Conservation (phyloP, 1,140 invertebrate genomes). For the Centruroides sculpturatus region DNA sequence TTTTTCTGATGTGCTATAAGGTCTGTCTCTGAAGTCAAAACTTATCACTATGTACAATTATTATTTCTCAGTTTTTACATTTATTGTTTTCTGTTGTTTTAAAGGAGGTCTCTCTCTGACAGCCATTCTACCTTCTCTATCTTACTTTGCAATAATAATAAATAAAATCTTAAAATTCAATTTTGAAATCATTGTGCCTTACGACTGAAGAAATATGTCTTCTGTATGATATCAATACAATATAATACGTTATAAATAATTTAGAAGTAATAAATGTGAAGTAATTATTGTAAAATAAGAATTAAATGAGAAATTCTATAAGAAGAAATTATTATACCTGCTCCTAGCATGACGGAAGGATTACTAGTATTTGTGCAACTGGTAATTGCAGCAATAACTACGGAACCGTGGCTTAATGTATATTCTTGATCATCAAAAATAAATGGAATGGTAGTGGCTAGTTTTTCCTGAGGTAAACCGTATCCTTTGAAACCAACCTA, state of each 20-base stretch:
- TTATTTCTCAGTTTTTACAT: too few relatives aligned
- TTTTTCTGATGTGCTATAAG: too few relatives aligned
- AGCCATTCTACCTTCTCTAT: too few relatives aligned
- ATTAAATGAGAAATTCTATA: not conserved
- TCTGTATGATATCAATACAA: too few relatives aligned
- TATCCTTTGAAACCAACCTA: constrained; percentile 92
- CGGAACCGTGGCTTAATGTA: constrained; percentile 74
- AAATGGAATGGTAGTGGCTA: constrained; percentile 51
- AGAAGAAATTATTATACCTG: constrained; percentile 38
- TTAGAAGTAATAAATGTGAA: not conserved
- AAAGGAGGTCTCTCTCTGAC: too few relatives aligned
- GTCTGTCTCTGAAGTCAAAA: too few relatives aligned
- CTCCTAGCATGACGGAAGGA: constrained; percentile 92
- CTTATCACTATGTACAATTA: too few relatives aligned
- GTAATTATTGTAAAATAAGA: not conserved
- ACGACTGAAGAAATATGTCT: too few relatives aligned
- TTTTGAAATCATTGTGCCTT: too few relatives aligned
- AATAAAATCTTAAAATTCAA: too few relatives aligned
- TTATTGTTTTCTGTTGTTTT: too few relatives aligned
- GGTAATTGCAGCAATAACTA: constrained; percentile 94
- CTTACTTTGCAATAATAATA: too few relatives aligned
- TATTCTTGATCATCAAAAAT: constrained; percentile 67
- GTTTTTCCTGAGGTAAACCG: constrained; percentile 54
- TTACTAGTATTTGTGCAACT: constrained; percentile 97
- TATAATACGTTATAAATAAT: not conserved